A percentile compares a stretch with the other conserved stretches of the same genome.
Conservation (phyloP, 1,140 invertebrate genomes). For the Cryptotermes secundus region DNA sequence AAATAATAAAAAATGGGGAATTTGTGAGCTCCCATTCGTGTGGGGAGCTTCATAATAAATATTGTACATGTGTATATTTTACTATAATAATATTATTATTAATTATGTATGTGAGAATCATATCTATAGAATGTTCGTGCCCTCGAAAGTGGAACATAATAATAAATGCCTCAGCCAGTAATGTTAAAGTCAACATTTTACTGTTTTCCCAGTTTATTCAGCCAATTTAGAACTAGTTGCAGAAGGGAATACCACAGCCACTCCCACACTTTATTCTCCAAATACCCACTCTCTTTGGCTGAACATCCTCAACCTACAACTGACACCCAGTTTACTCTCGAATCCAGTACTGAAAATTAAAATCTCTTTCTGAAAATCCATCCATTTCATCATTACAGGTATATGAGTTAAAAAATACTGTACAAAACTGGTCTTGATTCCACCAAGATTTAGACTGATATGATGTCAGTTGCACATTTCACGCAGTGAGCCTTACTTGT, state of each 20-base stretch:
- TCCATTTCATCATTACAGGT: too few species aligned
- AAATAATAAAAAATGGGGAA: not conserved
- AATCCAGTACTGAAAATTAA: too few species aligned
- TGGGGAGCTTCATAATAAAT: conserved; percentile 19
- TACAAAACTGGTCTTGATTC: too few species aligned
- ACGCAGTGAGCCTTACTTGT: too few species aligned
- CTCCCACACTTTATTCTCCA: not conserved
- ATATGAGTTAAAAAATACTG: too few species aligned
- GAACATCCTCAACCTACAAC: not conserved
- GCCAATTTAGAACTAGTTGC: not conserved
- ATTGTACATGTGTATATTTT: conserved; percentile 35
- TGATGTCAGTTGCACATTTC: too few species aligned
- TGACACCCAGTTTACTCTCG: too few species aligned
- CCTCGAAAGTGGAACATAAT: not conserved
- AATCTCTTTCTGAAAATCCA: too few species aligned
- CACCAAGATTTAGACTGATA: too few species aligned
- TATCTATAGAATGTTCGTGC: conserved; percentile 31
- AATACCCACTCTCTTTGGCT: not conserved
- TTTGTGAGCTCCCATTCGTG: not conserved
- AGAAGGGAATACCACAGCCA: not conserved
- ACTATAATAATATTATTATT: conserved; percentile 21
- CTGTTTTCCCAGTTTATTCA: not conserved
- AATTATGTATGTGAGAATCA: conserved; percentile 33
- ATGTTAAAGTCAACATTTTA: conserved; percentile 15
- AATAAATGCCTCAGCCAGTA: conserved; percentile 36